These are phyloP conservation scores for Phyllotis vaccarum DNA, from an alignment of 2,797 vertebrate species.

Conservation along the genomic window DNA sequence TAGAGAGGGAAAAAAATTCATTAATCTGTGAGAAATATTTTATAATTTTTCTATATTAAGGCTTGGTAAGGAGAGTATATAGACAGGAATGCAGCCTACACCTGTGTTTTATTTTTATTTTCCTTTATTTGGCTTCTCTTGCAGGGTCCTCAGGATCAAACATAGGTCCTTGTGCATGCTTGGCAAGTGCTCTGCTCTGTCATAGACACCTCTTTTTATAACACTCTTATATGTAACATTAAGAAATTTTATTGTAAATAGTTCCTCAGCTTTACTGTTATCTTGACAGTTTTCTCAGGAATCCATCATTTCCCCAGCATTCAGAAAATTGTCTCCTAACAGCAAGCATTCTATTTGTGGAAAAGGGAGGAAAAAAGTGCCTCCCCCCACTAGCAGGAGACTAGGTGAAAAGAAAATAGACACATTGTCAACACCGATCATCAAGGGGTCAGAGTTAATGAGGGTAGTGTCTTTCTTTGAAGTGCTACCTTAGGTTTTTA, in stretches of 20 bases:
- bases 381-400: too few species aligned
- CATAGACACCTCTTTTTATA: neutral
- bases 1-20: neutral
- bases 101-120: too few species aligned
- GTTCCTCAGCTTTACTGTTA: neutral
- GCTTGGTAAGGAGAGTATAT: neutral
- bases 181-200: neutral
- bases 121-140: neutral
- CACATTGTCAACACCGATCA: neutral
- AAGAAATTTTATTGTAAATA: conserved; percentile 23
- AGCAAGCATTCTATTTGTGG: neutral
- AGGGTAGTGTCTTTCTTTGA: conserved; percentile 1
- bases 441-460: neutral
- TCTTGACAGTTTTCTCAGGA: neutral
- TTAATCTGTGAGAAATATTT: conserved; percentile 29
- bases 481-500: neutral
- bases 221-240: neutral
- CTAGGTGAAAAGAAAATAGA: neutral
- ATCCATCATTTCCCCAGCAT: neutral
- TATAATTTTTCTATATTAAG: neutral
- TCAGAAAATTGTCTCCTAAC: conserved; percentile 36
- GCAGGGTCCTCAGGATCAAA: neutral
- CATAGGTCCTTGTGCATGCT: neutral
- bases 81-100: neutral
- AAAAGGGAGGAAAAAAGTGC: neutral